These are phyloP conservation scores for Cremastinae sp. DNA, from an alignment of 2,888 invertebrate species.

Conservation along the genomic window DNA sequence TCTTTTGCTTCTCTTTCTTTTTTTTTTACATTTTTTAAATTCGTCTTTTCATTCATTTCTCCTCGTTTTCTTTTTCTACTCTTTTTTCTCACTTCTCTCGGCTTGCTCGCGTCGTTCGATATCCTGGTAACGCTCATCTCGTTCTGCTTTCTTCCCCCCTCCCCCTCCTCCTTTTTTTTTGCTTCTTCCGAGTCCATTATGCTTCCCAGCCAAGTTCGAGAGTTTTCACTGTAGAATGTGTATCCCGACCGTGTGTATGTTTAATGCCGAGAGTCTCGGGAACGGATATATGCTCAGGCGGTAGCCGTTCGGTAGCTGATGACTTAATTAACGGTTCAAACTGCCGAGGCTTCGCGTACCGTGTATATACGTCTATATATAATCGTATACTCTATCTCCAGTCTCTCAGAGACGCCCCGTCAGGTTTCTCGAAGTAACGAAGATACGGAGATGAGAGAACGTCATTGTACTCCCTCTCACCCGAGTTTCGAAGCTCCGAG, in stretches of 20 bases:
- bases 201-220: slow-evolving; percentile 1
- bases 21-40: slow-evolving; percentile 34
- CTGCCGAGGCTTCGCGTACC: no score
- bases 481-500: background rate
- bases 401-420: background rate
- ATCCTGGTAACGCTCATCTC: slow-evolving; percentile 40
- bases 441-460: background rate
- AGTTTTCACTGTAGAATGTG: slow-evolving; percentile 16
- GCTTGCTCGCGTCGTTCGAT: no score
- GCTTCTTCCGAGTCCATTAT: slow-evolving; percentile 56
- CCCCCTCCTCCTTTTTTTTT: slow-evolving; percentile 48
- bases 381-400: slow-evolving; percentile 10
- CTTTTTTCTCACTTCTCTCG: slow-evolving; percentile 44
- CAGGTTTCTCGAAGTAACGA: slow-evolving; percentile 6
- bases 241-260: slow-evolving; percentile 3
- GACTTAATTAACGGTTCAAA: slow-evolving; percentile 75
- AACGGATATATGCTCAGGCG: slow-evolving; percentile 64
- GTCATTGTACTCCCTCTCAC: background rate
- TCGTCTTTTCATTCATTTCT: slow-evolving; percentile 48
- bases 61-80: slow-evolving; percentile 30
- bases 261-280: slow-evolving; percentile 19
- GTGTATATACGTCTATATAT: slow-evolving; percentile 32
- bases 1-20: no score
- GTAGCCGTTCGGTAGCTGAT: slow-evolving; percentile 78
- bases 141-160: slow-evolving; percentile 49